Evolutionary conservation across 2,888 invertebrate species (phyloP).

Genomic region (Odontothrips loti): DNA sequence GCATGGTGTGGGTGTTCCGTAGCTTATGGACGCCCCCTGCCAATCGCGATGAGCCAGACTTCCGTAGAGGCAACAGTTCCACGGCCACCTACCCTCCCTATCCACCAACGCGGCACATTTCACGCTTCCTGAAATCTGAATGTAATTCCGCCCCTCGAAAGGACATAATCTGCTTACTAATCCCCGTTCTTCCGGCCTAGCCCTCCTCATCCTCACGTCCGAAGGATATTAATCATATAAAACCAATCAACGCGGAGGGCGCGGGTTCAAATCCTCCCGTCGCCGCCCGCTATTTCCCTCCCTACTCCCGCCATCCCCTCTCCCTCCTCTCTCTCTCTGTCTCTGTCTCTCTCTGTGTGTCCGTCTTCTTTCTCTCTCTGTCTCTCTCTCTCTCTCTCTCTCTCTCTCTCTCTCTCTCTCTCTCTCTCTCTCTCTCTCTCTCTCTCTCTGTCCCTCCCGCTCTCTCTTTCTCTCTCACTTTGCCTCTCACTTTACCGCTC

Average conservation of each 20-base stretch:
- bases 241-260: too few species aligned
- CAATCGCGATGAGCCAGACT: too few species aligned
- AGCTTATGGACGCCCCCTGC: too few species aligned
- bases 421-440: not conserved
- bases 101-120: not conserved
- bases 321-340: not conserved
- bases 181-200: too few species aligned
- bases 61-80: too few species aligned
- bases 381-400: not conserved
- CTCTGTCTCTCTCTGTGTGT: not conserved
- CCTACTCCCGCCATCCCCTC: not conserved
- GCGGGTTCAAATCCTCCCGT: not conserved
- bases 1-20: too few species aligned
- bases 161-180: too few species aligned
- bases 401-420: slow-evolving; percentile 2
- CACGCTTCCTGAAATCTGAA: too few species aligned
- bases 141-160: too few species aligned
- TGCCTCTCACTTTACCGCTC: too few species aligned
- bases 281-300: not conserved
- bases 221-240: too few species aligned
- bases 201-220: too few species aligned
- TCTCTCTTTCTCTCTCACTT: not conserved
- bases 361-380: not conserved
- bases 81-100: not conserved
- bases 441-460: not conserved